phyloP scores from a whole-genome alignment of 2,113 vertebrate species.

The Cyanoliseus patagonus region DNA sequence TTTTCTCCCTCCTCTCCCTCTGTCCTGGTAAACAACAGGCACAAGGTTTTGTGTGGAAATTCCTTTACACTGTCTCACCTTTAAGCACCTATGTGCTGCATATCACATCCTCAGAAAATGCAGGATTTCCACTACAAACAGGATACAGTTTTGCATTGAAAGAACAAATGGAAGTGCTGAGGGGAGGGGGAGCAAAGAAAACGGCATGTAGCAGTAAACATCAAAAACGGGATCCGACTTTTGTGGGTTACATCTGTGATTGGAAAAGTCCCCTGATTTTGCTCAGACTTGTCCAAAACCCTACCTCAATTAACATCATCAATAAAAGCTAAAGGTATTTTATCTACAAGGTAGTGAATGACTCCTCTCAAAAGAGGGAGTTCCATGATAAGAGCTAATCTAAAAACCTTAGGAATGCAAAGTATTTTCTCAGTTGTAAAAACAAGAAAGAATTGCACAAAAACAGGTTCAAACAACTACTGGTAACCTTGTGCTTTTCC shows the following conservation, averaged over 20 bases:
- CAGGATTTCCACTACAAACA: neutral
- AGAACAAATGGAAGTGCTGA: neutral
- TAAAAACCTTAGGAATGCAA: slow-evolving; percentile 70
- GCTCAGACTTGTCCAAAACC: slow-evolving; percentile 32
- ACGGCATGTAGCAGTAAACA: fast-evolving
- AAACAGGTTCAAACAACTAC: slow-evolving; percentile 56
- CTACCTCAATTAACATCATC: slow-evolving; percentile 36
- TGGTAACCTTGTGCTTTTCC: neutral
- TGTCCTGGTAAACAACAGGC: neutral
- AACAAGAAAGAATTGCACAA: slow-evolving; percentile 58
- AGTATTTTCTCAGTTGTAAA: slow-evolving; percentile 66
- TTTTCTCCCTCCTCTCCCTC: neutral
- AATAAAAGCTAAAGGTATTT: slow-evolving; percentile 53
- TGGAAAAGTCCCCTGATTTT: neutral
- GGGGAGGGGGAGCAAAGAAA: neutral
- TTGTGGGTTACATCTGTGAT: neutral
- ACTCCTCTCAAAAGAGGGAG: slow-evolving; percentile 54
- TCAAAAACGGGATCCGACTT: neutral
- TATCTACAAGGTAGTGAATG: slow-evolving; percentile 52
- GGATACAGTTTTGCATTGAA: neutral
- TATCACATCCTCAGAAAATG: neutral
- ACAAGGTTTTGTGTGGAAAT: neutral
- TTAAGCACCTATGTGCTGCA: neutral
- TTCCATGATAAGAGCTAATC: slow-evolving; percentile 70
- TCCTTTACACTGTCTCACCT: neutral